Base-by-base conservation (phyloP, 2,888 invertebrate species). In the Choristoneura rosaceana region DNA sequence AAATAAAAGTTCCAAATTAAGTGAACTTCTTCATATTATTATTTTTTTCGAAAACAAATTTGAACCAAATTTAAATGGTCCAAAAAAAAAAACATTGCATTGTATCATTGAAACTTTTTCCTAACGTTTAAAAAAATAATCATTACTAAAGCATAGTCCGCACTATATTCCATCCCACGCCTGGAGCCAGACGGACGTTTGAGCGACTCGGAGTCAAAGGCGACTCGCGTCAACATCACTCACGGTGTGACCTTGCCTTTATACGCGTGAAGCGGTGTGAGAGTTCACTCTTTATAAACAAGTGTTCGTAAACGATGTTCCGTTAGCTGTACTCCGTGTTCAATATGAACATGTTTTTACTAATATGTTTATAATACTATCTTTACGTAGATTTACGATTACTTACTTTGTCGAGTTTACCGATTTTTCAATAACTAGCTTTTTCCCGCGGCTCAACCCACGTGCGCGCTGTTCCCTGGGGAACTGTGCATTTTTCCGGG, bases 151-250 rank as follows among this genome's bases (percentile, higher is more conserved):
- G 74, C 69, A 52, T 69, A 73, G 73, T 69, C 74, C 38, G 73
- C 73, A 87, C 90, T 91, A 91, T 90, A 84, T 79, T 87, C 88
- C 77, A 71, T 78, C 79, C 78, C 79, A 70, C 80, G 84, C 83
- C 80, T 79, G 80, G 75, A 80, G 83, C 82, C 80, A 82, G 86
- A 84, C 81, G 80, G 87, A 88, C 89, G 84, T 88, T 85, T 88
- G 90, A 91, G 84, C 84, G 89, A 89, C 85, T 85, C 75, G 82
- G 85, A 92, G 93, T 93, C 93, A 93, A 93, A 93, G 93, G 93
- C 86, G 89, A 88, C 80, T 80, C 82, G 82, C 87, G 90, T 89
- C 90, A 84, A 87, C 91, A 93, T 93, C 93, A 92, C 81, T 93
- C 92, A 92, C 87, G 80, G 73, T 82, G 81, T 90, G 90, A 91